These are phyloP conservation scores for Oscheius onirici DNA, from an alignment of 2,888 invertebrate genomes.

Conservation along the genomic window DNA sequence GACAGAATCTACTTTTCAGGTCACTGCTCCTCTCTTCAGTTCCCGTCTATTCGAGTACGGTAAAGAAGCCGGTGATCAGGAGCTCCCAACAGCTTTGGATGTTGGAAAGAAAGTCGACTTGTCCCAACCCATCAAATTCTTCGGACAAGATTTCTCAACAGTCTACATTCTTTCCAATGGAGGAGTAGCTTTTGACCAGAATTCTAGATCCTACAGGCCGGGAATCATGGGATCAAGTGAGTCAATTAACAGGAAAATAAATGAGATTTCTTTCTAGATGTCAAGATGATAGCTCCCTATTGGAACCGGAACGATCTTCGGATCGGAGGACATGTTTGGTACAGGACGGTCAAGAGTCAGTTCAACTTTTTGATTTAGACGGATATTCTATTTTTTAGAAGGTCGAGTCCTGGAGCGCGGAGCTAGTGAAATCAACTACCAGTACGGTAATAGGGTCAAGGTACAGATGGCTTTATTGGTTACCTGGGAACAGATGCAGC, in stretches of 20 bases:
- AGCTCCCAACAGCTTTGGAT: slow-evolving; percentile 64
- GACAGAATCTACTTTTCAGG: slow-evolving; percentile 48
- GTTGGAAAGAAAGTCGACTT: slow-evolving; percentile 64
- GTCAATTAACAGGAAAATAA: neutral
- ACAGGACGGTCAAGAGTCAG: slow-evolving; percentile 68
- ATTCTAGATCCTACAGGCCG: slow-evolving; percentile 55
- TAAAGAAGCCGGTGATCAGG: slow-evolving; percentile 58
- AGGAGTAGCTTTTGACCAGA: slow-evolving; percentile 67
- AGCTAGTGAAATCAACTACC: slow-evolving; percentile 70
- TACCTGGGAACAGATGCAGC: slow-evolving; percentile 72
- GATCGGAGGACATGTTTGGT: slow-evolving; percentile 69
- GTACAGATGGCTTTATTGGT: slow-evolving; percentile 57
- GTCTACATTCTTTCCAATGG: slow-evolving; percentile 70
- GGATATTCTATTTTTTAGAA: slow-evolving; percentile 40
- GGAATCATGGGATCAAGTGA: slow-evolving; percentile 41
- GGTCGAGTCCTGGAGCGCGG: slow-evolving; percentile 70
- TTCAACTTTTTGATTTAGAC: neutral
- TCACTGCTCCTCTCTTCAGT: slow-evolving; percentile 71
- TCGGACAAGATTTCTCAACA: slow-evolving; percentile 59
- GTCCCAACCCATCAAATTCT: slow-evolving; percentile 62
- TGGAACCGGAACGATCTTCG: slow-evolving; percentile 71
- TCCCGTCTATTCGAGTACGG: slow-evolving; percentile 71
- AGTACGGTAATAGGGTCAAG: slow-evolving; percentile 66
- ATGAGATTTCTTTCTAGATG: neutral
- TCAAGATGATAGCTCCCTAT: slow-evolving; percentile 68